phyloP scores from a whole-genome alignment of 2,888 invertebrate genomes.

The Agonopterix alstromeriana region DNA sequence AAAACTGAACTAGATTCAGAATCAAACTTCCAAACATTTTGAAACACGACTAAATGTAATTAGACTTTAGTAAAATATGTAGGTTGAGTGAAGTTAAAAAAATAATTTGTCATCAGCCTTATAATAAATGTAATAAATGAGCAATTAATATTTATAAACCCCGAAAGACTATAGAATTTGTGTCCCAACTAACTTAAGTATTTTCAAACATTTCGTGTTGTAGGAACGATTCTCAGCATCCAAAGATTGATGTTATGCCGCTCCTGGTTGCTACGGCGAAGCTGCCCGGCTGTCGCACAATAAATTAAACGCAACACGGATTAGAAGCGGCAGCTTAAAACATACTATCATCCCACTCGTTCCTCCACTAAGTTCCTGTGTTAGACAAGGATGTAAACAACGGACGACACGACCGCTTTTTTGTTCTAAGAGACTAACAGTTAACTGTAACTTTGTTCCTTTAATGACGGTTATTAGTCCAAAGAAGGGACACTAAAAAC shows the following conservation, averaged over 20 bases:
- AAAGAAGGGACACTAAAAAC: too few species aligned
- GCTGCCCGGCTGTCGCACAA: constrained; percentile 66
- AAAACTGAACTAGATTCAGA: too few species aligned
- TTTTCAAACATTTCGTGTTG: constrained; percentile 34
- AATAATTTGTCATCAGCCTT: too few species aligned
- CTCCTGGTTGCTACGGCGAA: constrained; percentile 38
- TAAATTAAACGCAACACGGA: constrained; percentile 70
- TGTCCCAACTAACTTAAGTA: constrained; percentile 22
- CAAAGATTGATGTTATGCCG: constrained; percentile 65
- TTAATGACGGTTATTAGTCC: constrained; percentile 40
- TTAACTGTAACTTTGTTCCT: constrained; percentile 60
- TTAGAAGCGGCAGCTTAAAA: constrained; percentile 58
- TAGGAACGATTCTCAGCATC: constrained; percentile 33
- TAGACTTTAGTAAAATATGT: too few species aligned
- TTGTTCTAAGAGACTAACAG: constrained; percentile 60
- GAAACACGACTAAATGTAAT: too few species aligned
- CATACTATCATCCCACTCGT: constrained; percentile 50
- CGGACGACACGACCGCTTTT: constrained; percentile 54
- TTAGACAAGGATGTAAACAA: constrained; percentile 52
- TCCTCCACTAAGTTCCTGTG: constrained; percentile 33
- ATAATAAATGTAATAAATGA: too few species aligned
- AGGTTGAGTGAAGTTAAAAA: too few species aligned
- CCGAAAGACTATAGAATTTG: too few species aligned
- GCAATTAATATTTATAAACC: too few species aligned
- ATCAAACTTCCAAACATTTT: too few species aligned